Base-by-base conservation (phyloP, 37 sponge, comb jelly and placozoan species). In the Beroe forskalii region DNA sequence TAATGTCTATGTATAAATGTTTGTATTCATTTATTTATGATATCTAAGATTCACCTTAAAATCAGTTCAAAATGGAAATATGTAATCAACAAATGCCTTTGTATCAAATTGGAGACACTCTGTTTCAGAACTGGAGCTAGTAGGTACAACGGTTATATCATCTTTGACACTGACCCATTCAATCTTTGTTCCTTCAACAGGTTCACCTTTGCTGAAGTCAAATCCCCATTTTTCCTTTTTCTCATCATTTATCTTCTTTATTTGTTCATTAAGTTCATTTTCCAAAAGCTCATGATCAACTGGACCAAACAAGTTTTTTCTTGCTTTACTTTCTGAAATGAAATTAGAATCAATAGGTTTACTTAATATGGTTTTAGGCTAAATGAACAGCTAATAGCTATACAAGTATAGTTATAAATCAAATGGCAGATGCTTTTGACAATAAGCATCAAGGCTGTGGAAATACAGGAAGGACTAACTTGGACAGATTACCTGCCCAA, bases 141-240 rank as follows among this genome's bases (percentile, higher is more conserved):
- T 69, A 33, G 72, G 33, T 6, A 3, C 32, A 9, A 36, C 72
- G 4, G 31, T 6, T n/a, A 64, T 20, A 43, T 80, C 55, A 6
- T 44, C 86, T 33, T 17, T 44, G 4, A 80, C 35, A 1, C 12
- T 27, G 1, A 80, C 42, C 86, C 86, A 80, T 37, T 80, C 86
- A 19, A 80, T 43, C 14, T 41, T 44, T 12, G 38, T 80, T 12
- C 86, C 86, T 6, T 80, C 86, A 9, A 80, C n/a, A 44, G 86
- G 86, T 48, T 80, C 55, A 2, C 86, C 86, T 25, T 80, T 44
- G 35, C 86, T 80, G 55, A 80, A 80, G 30, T 80, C 86, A 25
- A 80, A 80, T 23, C 86, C 86, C 86, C 86, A 80, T 23, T 80
- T 80, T 41, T 80, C 86, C 42, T 80, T 80, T 37, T 80, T 80